Base-by-base conservation (phyloP, 2,113 vertebrate genomes). In the Hippopotamus amphibius region DNA sequence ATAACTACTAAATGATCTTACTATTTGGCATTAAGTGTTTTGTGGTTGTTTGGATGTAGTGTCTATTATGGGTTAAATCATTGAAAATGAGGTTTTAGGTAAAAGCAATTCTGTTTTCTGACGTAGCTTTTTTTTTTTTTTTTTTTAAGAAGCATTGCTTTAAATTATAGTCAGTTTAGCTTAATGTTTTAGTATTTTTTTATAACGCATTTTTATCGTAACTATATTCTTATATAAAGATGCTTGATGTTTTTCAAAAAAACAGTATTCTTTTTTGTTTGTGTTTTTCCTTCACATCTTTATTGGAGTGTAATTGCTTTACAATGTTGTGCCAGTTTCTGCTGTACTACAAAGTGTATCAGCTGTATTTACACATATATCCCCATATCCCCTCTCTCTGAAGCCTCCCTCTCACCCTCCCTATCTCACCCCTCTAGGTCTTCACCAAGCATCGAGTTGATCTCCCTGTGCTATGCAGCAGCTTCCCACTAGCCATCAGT, bases 221-320 rank as follows among this genome's bases (percentile, higher is more conserved):
- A 88, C 30, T 61, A 5, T 71, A 28, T 88, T 89, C 93, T 69
- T 61, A 87, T 83, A 17, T 90, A 92, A 90, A 94, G n/a, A 14
- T 82, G 16, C 28, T 11, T 59, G 41, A 50, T 90, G 7, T 46
- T 88, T 92, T 96, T 88, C 15, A 12, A 57, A 48, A n/a, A 61
- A 72, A 37, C 37, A 37, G 37, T 37, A 37, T 37, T 37, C 37
- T 37, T 37, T 37, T 37, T 37, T 37, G 37, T 37, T 37, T 37
- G 37, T 37, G 37, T 37, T 37, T 37, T 37, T 37, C 37, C 37
- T 37, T 37, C 37, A 37, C 37, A 37, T 37, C 37, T 37, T 37
- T 37, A 37, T 37, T 37, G 37, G 37, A 37, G 37, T 37, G 37
- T 37, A 37, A 37, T 37, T 37, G 37, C 37, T 37, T 37, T 37